Evolutionary conservation across 2,797 vertebrate species (phyloP).

Genomic region (Manis javanica): DNA sequence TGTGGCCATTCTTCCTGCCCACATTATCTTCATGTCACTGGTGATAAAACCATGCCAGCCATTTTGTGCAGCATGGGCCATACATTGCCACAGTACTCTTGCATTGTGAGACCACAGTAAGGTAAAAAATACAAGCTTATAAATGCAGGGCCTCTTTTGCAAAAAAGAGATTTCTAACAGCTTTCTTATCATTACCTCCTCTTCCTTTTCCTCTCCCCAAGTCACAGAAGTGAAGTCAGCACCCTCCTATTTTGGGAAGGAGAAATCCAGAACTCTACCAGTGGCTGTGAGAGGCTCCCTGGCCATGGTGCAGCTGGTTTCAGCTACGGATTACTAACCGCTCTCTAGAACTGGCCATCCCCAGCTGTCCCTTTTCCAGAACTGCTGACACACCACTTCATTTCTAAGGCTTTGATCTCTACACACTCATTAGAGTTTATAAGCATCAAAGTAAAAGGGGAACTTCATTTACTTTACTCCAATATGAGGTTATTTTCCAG

Average conservation of each 20-base stretch:
- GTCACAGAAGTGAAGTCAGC: not conserved
- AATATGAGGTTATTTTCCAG: conserved; percentile 15
- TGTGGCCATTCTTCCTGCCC: not conserved
- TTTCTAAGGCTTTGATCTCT: not conserved
- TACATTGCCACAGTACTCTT: not conserved
- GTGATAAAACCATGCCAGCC: not conserved
- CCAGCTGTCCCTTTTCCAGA: not conserved
- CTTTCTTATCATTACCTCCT: not conserved
- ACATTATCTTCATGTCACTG: not conserved
- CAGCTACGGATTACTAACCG: not conserved
- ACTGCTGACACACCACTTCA: not conserved
- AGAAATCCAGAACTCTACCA: not conserved
- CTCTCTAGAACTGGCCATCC: not conserved
- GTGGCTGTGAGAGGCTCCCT: not conserved
- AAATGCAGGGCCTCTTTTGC: not conserved
- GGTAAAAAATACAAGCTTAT: not conserved
- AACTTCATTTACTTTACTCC: not conserved
- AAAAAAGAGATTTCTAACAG: not conserved
- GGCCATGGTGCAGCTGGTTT: not conserved
- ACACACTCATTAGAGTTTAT: not conserved
- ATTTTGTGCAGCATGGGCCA: not conserved
- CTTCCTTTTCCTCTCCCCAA: not conserved
- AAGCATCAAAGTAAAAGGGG: not conserved
- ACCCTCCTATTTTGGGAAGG: not conserved
- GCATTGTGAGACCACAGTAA: not conserved